A percentile compares a stretch with the other conserved stretches of the same genome.
phyloP scores from a whole-genome alignment of 2,797 vertebrate genomes.

The Furcifer pardalis region DNA sequence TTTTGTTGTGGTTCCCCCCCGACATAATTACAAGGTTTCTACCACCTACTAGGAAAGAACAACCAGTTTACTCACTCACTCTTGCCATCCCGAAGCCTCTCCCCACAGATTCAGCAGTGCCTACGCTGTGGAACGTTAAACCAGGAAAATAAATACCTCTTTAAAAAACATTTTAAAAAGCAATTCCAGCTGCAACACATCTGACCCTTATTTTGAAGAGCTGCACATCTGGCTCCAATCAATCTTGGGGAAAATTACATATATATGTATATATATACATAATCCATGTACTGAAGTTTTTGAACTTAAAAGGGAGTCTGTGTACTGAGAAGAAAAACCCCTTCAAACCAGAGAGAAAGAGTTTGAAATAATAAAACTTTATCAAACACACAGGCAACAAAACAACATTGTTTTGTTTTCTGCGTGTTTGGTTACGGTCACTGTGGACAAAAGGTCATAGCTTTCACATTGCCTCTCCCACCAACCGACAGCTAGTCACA shows the following conservation, averaged over 20 bases:
- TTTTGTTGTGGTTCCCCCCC: too few species aligned
- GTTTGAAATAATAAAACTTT: too few species aligned
- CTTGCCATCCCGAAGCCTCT: too few species aligned
- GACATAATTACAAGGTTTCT: too few species aligned
- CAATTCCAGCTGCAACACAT: constrained; percentile 22
- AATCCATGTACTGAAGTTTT: neutral
- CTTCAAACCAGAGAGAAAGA: neutral
- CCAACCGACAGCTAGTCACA: neutral
- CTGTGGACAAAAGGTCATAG: neutral
- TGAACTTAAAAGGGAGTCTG: neutral
- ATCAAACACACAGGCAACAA: too few species aligned
- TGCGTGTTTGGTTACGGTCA: too few species aligned
- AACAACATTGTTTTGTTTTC: neutral
- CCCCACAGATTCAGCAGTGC: too few species aligned
- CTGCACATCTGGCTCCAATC: constrained; percentile 30
- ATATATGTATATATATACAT: neutral
- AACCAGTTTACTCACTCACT: too few species aligned
- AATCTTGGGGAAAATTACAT: neutral
- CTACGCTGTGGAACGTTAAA: too few species aligned
- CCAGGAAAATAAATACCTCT: too few species aligned
- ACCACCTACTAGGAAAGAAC: too few species aligned
- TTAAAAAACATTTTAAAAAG: too few species aligned
- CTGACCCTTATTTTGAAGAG: neutral
- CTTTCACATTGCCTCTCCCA: neutral
- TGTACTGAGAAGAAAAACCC: neutral